Evolutionary conservation across 2,888 invertebrate species (phyloP).

Genomic region (Campoletis raptor): DNA sequence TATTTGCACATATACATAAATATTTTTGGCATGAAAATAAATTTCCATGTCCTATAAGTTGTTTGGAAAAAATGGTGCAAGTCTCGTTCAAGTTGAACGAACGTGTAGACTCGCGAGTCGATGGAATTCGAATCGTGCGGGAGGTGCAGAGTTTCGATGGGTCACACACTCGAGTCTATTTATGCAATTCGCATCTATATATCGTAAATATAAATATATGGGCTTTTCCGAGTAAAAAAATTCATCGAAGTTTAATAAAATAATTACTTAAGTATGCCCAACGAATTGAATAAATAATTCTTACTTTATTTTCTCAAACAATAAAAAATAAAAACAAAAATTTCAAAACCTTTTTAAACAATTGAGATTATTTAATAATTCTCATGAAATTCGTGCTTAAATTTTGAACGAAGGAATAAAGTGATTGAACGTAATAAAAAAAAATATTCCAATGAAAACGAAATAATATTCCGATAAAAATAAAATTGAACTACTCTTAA

Average conservation of each 20-base stretch:
- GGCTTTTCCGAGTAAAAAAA: slow-evolving; percentile 27
- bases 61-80: slow-evolving; percentile 42
- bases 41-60: background rate
- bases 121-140: slow-evolving; percentile 39
- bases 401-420: background rate
- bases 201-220: slow-evolving; percentile 13
- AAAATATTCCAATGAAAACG: background rate
- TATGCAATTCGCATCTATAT: slow-evolving; percentile 36
- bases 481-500: background rate
- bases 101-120: slow-evolving; percentile 9
- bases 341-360: too few species aligned
- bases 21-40: background rate
- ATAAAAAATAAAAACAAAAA: background rate
- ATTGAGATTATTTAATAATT: too few species aligned
- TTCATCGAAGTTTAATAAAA: background rate
- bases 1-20: background rate
- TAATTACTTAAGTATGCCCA: too few species aligned
- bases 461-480: background rate
- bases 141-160: background rate
- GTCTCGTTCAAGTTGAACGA: slow-evolving; percentile 27
- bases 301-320: background rate
- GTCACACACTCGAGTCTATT: slow-evolving; percentile 39
- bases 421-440: background rate
- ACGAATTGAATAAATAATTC: too few species aligned
- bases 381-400: background rate